Conservation (phyloP, 92 coral and sea anemone species). For the Nematostella vectensis region DNA sequence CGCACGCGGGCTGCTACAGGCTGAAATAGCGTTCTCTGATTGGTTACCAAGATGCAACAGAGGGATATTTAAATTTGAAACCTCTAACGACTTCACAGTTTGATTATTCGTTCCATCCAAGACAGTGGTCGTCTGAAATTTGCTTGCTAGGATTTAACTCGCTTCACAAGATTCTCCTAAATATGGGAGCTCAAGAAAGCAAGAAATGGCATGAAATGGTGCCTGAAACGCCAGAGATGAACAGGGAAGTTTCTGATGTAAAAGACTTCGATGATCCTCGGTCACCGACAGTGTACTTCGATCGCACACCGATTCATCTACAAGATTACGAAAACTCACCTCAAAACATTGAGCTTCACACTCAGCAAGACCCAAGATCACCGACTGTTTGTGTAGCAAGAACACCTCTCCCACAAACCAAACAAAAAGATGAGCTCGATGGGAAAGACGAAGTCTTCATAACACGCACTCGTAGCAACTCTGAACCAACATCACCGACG, state of each 20-base stretch:
- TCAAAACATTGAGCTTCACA: conserved; percentile 42
- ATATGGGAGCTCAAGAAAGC: conserved; percentile 87
- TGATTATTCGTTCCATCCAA: not conserved
- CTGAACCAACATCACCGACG: conserved; percentile 29
- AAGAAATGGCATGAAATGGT: conserved; percentile 65
- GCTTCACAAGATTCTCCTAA: not conserved
- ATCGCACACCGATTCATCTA: conserved; percentile 78
- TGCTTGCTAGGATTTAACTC: not conserved
- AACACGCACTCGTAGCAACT: conserved; percentile 6
- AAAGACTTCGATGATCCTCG: conserved; percentile 68
- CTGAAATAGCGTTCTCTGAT: too few relatives aligned
- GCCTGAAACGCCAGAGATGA: conserved; percentile 59
- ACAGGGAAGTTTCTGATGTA: conserved; percentile 32
- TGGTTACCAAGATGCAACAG: conserved; percentile 50
- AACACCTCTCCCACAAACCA: conserved; percentile 49
- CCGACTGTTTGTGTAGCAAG: conserved; percentile 62
- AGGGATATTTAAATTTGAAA: conserved; percentile 54
- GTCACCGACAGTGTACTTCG: conserved; percentile 52
- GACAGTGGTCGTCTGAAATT: conserved; percentile 11
- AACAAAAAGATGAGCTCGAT: conserved; percentile 13
- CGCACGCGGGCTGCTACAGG: too few relatives aligned
- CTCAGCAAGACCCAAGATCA: conserved; percentile 72
- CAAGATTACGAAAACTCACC: conserved; percentile 68
- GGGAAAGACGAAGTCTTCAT: conserved; percentile 24
- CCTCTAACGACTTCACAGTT: conserved; percentile 18